Conservation (phyloP, 2,888 invertebrate genomes). For the Therioaphis trifolii region DNA sequence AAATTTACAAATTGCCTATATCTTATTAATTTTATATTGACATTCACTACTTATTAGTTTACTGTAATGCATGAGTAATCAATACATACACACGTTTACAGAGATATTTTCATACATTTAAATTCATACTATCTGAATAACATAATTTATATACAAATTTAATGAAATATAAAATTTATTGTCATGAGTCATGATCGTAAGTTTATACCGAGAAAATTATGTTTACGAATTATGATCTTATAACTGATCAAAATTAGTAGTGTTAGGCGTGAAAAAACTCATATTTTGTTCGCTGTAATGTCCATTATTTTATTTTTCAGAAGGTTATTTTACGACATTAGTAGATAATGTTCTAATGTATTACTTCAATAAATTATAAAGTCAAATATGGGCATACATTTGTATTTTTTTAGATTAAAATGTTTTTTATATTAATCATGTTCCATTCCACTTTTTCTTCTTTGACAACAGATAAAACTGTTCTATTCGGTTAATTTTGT, state of each 20-base stretch:
- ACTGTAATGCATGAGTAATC: too few relatives aligned
- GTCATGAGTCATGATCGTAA: not conserved
- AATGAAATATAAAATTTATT: too few relatives aligned
- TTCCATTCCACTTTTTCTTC: not conserved
- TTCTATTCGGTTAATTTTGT: not conserved
- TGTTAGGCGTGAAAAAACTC: not conserved
- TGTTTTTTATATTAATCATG: conserved; percentile 6
- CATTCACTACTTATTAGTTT: too few relatives aligned
- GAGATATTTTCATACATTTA: too few relatives aligned
- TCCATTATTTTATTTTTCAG: not conserved
- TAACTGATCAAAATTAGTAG: conserved; percentile 5
- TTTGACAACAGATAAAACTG: not conserved
- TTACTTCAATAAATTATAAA: not conserved
- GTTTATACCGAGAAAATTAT: not conserved
- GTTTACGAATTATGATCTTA: not conserved
- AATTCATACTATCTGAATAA: too few relatives aligned
- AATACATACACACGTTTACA: too few relatives aligned
- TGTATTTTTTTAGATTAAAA: not conserved
- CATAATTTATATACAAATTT: too few relatives aligned
- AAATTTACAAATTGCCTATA: not conserved
- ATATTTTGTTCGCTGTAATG: not conserved
- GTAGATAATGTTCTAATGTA: not conserved
- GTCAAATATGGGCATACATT: not conserved
- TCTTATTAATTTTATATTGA: too few relatives aligned
- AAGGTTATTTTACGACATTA: not conserved